Evolutionary conservation across 1,140 invertebrate genomes (phyloP), one percentile per base, ranked within the genome.

Genomic region (Varroa destructor): DNA sequence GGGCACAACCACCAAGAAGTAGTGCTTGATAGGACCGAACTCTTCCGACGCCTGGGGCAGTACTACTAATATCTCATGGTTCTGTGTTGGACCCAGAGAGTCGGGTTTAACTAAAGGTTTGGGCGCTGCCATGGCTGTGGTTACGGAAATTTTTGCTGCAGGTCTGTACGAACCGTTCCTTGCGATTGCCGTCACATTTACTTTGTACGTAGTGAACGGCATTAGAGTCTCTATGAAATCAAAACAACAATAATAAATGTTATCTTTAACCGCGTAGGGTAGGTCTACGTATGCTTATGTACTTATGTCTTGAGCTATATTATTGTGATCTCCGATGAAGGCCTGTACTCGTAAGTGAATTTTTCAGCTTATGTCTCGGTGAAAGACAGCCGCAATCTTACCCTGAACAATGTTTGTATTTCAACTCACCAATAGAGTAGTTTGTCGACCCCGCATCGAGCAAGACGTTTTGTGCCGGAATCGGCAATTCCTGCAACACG

Each of bases 1-100:
- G 0, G 94, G 94, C 6, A 98, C 92, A 55, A 99, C 93, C 75
- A 97, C 87, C 72, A 99, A 79, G 79, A 89, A 96, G 80, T 99
- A 99, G 82, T 97, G 93, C 70, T 90, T 93, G 73, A 99, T 96
- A 0, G 92, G 93, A n/a, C 96, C 96, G 79, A 97, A 97, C 80
- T 97, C 93, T 82, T 98, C 94, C 0, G 91, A 95, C 0, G 96
- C 94, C 82, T 92, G 90, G 1, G 91, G 90, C 75, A 97, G 79
- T 74, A 91, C 90, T 14, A 97, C 89, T 70, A 88, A 86, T 74
- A 97, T 91, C 80, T 91, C 89, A 78, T 91, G 89, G 61, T 74
- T 74, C 64, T 55, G 54, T 57, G 71, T 67, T 0, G 92, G 89
- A 1, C 89, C 89, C 77, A 90, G 91, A 77, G 94, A 91, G 77